Conservation (phyloP, 1,140 invertebrate genomes). For the Belonocnema kinseyi region DNA sequence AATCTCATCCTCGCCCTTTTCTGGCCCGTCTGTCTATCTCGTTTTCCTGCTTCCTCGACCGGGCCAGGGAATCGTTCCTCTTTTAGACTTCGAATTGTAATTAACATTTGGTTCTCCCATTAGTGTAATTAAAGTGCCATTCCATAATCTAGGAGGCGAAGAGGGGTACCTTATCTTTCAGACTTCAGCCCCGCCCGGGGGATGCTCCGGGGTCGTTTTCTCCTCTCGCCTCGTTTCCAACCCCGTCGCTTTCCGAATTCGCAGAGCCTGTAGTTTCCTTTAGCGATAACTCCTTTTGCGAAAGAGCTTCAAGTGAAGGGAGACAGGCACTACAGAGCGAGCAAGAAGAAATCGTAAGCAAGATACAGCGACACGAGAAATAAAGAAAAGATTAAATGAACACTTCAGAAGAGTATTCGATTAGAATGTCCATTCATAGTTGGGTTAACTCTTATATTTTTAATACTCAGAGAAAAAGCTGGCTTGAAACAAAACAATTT, state of each 20-base stretch:
- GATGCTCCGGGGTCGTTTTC: constrained; percentile 65
- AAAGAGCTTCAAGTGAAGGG: constrained; percentile 48
- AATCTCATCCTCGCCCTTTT: constrained; percentile 71
- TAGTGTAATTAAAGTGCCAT: constrained; percentile 84
- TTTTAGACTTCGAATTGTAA: constrained; percentile 83
- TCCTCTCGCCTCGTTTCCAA: constrained; percentile 59
- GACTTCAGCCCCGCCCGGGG: constrained; percentile 68
- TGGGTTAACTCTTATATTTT: too few species aligned
- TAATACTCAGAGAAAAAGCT: too few species aligned
- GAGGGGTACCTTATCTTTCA: constrained; percentile 76
- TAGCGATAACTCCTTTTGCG: constrained; percentile 70
- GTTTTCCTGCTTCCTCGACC: constrained; percentile 46
- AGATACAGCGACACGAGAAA: constrained; percentile 2
- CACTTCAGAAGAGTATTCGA: too few species aligned
- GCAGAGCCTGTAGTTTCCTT: constrained; percentile 64
- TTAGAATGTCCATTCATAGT: too few species aligned
- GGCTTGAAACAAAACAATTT: too few species aligned
- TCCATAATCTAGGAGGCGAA: constrained; percentile 76
- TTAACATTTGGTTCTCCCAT: constrained; percentile 84
- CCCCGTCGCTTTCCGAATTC: constrained; percentile 56
- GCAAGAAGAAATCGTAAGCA: constrained; percentile 5
- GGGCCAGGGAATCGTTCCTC: constrained; percentile 73
- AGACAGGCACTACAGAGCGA: constrained; percentile 33
- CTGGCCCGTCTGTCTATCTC: constrained; percentile 49
- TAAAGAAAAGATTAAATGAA: not conserved